Evolutionary conservation across 2,113 vertebrate genomes (phyloP).

Genomic region (Mus spicilegus): DNA sequence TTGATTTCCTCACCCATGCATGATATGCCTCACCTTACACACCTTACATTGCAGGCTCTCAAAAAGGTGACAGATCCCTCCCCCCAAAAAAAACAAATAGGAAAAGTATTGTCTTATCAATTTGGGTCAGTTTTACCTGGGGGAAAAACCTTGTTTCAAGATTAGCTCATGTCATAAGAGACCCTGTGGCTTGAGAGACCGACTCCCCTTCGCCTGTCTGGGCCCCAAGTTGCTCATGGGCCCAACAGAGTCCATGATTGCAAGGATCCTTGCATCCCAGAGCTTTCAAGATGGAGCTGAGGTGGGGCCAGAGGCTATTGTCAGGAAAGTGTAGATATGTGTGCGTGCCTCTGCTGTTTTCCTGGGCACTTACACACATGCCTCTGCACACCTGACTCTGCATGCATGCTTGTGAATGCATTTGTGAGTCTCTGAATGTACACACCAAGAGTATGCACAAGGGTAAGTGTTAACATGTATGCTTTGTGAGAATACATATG

Average conservation of each 20-base stretch:
- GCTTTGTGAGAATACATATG: neutral
- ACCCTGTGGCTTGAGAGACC: neutral
- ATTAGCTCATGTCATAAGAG: neutral
- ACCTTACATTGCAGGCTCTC: neutral
- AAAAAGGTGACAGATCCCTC: neutral
- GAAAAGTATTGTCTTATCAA: neutral
- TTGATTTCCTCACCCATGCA: neutral
- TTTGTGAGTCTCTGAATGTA: neutral
- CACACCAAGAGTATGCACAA: rapidly evolving
- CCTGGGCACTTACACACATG: neutral
- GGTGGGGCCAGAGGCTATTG: neutral
- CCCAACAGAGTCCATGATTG: neutral
- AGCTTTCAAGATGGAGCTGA: neutral
- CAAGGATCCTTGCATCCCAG: neutral
- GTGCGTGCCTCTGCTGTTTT: neutral
- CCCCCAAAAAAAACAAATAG: too few relatives aligned
- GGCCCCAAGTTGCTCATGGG: neutral
- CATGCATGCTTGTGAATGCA: neutral
- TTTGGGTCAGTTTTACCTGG: neutral
- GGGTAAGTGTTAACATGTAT: too few relatives aligned
- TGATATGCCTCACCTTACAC: neutral
- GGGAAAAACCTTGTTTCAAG: neutral
- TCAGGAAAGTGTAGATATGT: neutral
- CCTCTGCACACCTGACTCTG: neutral
- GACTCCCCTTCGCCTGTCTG: neutral